Base-by-base conservation (phyloP, 2,113 vertebrate species). In the Rhabdornis inornatus region DNA sequence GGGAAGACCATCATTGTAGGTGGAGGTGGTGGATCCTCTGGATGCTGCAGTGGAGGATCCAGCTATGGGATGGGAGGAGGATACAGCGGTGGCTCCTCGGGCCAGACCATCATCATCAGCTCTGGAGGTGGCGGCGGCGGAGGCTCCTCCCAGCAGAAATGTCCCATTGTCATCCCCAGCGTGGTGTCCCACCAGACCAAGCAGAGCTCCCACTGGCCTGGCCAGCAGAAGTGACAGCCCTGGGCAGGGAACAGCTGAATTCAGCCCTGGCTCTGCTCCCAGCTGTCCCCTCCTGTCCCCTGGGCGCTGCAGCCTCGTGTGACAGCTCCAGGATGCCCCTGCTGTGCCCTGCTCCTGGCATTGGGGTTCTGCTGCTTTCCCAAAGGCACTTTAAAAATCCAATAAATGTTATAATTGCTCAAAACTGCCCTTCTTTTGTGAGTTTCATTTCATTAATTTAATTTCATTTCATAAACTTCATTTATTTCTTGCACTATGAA, bases 1-100 rank as follows among this genome's bases (percentile, higher is more conserved):
- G 0, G 7, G 0, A 61, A 80, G 83, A 7, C 0, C 47, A 55
- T 40, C 2, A 8, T 60, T 9, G 65, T 1, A 39, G 25, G 66
- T 2, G 81, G 93, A 60, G 4, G 74, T 0, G 15, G 69, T 5
- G 56, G 55, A 7, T 86, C 44, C 21, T 88, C 30, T 0, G 80
- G 92, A 1, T 59, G 11, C 9, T 89, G 70, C 1, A 0, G 72
- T 13, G 71, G 77, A 2, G 90, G 83, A 33, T 91, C 37, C 27
- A 14, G 53, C 53, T 55, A 55, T 5, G 53, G 53, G 11, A 31
- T 55, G 53, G 30, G 53, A 19, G 53, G 53, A 31, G 53, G 53
- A n/a, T 37, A 7, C 19, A 3, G 90, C 10, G 7, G 84, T 0
- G 3, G 69, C 7, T 91, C 85, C 27, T 93, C 87, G 0, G 89